Evolutionary conservation across 2,797 vertebrate genomes (phyloP).

Genomic region (Dicrostonyx torquatus): DNA sequence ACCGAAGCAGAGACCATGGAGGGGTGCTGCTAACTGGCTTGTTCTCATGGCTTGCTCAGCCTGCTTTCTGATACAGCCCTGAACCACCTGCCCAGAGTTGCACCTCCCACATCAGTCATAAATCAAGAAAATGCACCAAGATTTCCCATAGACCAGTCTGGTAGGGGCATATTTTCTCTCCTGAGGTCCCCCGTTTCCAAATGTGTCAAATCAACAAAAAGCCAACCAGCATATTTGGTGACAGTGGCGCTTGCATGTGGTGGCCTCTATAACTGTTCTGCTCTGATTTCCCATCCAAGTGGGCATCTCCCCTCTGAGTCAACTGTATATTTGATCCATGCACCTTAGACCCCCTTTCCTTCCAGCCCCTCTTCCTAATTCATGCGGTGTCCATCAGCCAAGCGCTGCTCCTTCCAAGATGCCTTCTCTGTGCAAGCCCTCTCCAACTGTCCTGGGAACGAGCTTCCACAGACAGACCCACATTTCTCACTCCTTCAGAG

Average conservation of each 20-base stretch:
- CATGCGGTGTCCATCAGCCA: neutral
- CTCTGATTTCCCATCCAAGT: neutral
- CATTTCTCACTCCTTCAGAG: neutral
- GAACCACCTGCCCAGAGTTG: neutral
- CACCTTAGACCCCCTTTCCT: neutral
- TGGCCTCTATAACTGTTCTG: neutral
- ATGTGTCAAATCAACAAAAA: neutral
- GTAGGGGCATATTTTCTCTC: neutral
- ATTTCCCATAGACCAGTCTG: neutral
- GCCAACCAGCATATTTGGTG: neutral
- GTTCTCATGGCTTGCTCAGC: too few relatives aligned
- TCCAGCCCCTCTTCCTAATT: neutral
- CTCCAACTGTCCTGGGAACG: neutral
- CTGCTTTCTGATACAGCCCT: neutral
- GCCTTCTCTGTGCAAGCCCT: neutral
- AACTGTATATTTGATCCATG: neutral
- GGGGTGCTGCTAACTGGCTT: neutral
- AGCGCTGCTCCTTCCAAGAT: neutral
- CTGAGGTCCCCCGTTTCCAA: neutral
- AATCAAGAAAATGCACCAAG: neutral
- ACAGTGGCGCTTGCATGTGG: neutral
- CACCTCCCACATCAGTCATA: neutral
- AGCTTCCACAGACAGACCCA: rapidly evolving
- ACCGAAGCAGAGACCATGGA: neutral
- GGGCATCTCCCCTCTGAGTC: rapidly evolving